These are phyloP conservation scores for Capitulum mitella DNA, from an alignment of 2,888 invertebrate species.

Conservation along the genomic window DNA sequence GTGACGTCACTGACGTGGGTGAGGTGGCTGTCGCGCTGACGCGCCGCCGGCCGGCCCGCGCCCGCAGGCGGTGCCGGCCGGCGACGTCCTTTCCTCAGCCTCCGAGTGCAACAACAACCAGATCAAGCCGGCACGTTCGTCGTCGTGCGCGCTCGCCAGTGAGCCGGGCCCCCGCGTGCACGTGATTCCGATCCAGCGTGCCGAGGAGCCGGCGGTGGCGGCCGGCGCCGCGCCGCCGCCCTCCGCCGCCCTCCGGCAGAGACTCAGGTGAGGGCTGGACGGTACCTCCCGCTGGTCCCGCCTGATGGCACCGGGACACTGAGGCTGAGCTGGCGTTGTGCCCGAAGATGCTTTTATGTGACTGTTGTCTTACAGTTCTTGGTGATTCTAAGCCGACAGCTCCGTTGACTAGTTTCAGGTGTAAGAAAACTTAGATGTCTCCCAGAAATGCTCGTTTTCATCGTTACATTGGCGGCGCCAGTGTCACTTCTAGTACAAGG, in stretches of 20 bases:
- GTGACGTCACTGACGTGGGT: not conserved
- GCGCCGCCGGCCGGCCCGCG: not conserved
- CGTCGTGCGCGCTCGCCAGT: not conserved
- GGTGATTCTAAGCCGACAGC: no score
- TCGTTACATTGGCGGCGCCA: no score
- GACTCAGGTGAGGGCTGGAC: conserved; percentile 23
- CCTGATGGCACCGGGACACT: no score
- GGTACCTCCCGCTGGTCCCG: no score
- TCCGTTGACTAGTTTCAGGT: no score
- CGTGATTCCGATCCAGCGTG: not conserved
- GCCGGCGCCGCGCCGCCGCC: not conserved
- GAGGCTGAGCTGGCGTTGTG: no score
- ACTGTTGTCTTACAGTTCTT: no score
- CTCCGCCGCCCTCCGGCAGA: not conserved
- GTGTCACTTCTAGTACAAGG: no score
- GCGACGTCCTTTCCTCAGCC: not conserved
- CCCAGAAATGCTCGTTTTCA: no score
- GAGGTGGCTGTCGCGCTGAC: not conserved
- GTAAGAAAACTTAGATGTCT: no score
- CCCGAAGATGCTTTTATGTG: no score
- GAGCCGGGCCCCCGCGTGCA: conserved; percentile 22
- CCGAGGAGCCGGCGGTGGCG: not conserved
- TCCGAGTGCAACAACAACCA: conserved; percentile 25
- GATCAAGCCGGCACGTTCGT: not conserved
- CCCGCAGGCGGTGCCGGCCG: not conserved